Evolutionary conservation across 2,888 invertebrate genomes (phyloP), one percentile per base, ranked within the genome.

Genomic region (Leptothorax acervorum): DNA sequence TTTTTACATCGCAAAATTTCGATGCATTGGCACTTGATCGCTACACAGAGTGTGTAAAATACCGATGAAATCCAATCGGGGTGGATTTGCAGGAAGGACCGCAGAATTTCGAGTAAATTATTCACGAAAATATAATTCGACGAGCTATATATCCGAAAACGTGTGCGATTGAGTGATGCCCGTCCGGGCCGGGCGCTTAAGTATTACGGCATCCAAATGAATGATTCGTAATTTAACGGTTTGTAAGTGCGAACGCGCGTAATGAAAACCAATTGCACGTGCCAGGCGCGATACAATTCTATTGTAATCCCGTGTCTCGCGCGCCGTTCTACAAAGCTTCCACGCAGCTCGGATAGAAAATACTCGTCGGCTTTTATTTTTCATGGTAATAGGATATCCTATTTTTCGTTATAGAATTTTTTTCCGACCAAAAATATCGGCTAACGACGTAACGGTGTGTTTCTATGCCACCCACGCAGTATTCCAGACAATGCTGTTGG

Each of bases 201-300:
- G 70, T 68, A 31, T 45, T 68, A 66, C 9, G 31, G 42, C 42
- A 57, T 45, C 15, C 68, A 39, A 51, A 68, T 68, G 68, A 68
- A 78, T 57, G 42, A 42, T 28, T 45, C 15, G 15, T 66, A 45
- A 45, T 45, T 45, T 78, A 78, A 78, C 31, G 42, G 55, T 45
- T 76, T 78, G 55, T 55, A 78, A 78, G 78, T 68, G 78, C 68
- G n/a, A 55, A 68, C 42, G 11, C 55, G 42, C 31, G 42, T 78
- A 68, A 78, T 68, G 78, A 68, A 78, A 78, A 78, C 9, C 70
- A 68, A 78, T 68, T n/a, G 78, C 68, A 78, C 55, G 42, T 68
- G 68, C 31, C 55, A 23, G 39, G 18, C 39, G 55, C 45, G 55
- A 39, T 66, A 53, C 78, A 57, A 71, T 71, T 57, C 71, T 57